Evolutionary conservation across 2,888 invertebrate genomes (phyloP).

Genomic region (Dioctria rufipes): DNA sequence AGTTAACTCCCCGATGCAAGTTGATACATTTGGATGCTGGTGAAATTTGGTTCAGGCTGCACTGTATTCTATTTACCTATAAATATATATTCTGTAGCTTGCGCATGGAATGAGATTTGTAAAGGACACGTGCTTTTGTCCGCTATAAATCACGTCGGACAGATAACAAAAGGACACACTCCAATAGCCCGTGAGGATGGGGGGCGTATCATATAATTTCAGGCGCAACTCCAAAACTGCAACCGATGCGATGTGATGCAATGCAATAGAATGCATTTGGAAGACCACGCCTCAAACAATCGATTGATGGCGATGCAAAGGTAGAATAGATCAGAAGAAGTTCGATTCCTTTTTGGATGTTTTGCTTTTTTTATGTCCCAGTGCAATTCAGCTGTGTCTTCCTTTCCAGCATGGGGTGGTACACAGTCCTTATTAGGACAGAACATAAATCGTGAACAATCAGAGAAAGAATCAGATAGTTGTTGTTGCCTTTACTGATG

Average conservation of each 20-base stretch:
- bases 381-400: neutral
- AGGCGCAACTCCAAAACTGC: conserved; percentile 12
- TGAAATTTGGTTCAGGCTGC: neutral
- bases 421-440: conserved; percentile 44
- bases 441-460: conserved; percentile 48
- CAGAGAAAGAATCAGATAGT: conserved; percentile 35
- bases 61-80: too few relatives aligned
- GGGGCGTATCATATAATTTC: conserved; percentile 36
- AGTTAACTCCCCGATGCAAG: neutral
- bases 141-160: conserved; percentile 29
- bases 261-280: neutral
- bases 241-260: neutral
- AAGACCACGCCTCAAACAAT: conserved; percentile 39
- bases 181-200: conserved; percentile 7
- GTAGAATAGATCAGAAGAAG: neutral
- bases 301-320: conserved; percentile 46
- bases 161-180: conserved; percentile 32
- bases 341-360: neutral
- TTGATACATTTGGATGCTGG: neutral
- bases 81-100: neutral
- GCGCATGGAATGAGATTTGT: conserved; percentile 19
- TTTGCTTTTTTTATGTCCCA: neutral
- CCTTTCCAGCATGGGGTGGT: conserved; percentile 29
- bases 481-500: conserved; percentile 13
- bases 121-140: conserved; percentile 34